A percentile compares a stretch with the other conserved stretches of the same genome.
These are phyloP conservation scores for Diglossa cyanea DNA, from an alignment of 2,797 vertebrate species.

Conservation along the genomic window DNA sequence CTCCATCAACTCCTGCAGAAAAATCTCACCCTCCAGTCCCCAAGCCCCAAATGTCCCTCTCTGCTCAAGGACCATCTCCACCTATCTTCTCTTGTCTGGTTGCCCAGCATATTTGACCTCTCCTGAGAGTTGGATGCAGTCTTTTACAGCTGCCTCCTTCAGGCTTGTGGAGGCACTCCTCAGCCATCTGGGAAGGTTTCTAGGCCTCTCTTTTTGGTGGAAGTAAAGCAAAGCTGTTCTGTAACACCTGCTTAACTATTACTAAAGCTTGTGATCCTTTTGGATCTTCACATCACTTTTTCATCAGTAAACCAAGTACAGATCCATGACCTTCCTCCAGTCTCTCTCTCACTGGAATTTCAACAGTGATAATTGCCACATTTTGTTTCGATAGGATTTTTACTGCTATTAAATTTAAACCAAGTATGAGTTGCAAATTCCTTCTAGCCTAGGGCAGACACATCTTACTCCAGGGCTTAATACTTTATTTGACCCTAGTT, in stretches of 20 bases:
- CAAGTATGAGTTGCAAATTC: slow-evolving; percentile 49
- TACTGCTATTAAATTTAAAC: slow-evolving; percentile 54
- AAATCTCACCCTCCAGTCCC: neutral
- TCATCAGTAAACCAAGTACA: neutral
- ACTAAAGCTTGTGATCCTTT: neutral
- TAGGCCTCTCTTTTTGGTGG: neutral
- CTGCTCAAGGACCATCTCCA: neutral
- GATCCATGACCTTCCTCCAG: neutral
- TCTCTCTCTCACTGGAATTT: neutral
- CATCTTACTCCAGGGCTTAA: slow-evolving; percentile 47
- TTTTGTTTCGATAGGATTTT: slow-evolving; percentile 46
- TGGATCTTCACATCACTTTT: neutral
- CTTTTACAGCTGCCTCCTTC: neutral
- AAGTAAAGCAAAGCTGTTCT: neutral
- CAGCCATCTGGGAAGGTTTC: neutral
- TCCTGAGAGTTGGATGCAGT: neutral
- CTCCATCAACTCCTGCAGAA: neutral
- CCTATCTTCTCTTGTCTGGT: neutral
- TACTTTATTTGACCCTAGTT: slow-evolving; percentile 42
- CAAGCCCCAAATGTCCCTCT: neutral
- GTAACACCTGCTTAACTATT: neutral
- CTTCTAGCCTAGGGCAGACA: slow-evolving; percentile 37
- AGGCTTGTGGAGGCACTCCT: accelerated
- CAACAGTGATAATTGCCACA: slow-evolving; percentile 4
- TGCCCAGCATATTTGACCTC: neutral